Evolutionary conservation across 2,888 invertebrate genomes (phyloP).

Genomic region (Luffia ferchaultella): DNA sequence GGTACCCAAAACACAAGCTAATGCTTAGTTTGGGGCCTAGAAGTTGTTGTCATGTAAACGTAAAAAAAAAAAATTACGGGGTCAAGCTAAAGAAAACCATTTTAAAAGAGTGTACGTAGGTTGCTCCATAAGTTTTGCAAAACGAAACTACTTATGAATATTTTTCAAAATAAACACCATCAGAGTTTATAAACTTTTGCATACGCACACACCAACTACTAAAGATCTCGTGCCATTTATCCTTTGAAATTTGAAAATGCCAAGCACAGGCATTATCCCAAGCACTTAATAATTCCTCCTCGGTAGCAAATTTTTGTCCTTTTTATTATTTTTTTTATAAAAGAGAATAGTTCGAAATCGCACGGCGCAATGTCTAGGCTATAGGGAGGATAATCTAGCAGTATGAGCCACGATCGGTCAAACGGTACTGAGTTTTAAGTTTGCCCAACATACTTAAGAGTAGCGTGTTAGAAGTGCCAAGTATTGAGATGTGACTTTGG

Average conservation of each 20-base stretch:
- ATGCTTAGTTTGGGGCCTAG: too few species aligned
- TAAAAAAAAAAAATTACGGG: too few species aligned
- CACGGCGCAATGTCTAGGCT: not conserved
- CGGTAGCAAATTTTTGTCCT: not conserved
- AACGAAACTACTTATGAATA: not conserved
- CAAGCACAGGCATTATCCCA: not conserved
- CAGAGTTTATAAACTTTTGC: not conserved
- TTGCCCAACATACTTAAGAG: not conserved
- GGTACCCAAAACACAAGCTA: too few species aligned
- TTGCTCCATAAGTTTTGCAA: not conserved
- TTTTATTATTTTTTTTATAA: not conserved
- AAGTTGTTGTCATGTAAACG: too few species aligned
- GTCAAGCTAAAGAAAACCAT: too few species aligned
- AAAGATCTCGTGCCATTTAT: not conserved
- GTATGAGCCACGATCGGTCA: not conserved
- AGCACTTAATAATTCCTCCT: not conserved
- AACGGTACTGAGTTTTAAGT: not conserved
- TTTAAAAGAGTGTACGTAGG: not conserved
- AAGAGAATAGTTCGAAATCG: not conserved
- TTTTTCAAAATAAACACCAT: not conserved
- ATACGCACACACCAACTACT: not conserved
- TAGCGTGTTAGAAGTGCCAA: not conserved
- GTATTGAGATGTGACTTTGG: not conserved
- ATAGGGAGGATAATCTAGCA: not conserved
- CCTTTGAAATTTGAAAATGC: not conserved